A percentile compares a stretch with the other conserved stretches of the same genome.
Conservation (phyloP, 2,113 vertebrate species). For the Cheirogaleus medius region DNA sequence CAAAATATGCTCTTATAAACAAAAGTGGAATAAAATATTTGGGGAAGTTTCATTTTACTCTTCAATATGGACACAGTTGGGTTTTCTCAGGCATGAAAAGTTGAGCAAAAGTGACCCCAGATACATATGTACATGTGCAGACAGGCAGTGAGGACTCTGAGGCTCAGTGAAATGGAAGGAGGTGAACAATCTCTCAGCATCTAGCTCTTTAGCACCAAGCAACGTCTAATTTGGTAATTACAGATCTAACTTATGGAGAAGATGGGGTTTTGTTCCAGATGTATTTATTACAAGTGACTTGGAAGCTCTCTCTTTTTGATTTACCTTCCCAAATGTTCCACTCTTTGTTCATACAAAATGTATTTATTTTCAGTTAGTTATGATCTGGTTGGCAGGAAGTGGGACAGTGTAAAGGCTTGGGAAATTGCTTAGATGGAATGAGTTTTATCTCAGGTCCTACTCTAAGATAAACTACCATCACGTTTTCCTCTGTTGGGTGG, state of each 20-base stretch:
- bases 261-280: not conserved
- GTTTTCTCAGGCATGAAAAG: slow-evolving; percentile 7
- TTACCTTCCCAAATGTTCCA: not conserved
- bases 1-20: not conserved
- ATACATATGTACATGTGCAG: not conserved
- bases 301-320: not conserved
- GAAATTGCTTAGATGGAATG: slow-evolving; percentile 26
- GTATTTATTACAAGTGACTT: not conserved
- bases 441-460: not conserved
- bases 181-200: not conserved
- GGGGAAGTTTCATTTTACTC: not conserved
- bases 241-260: not conserved
- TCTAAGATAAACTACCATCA: not conserved
- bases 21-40: slow-evolving; percentile 18
- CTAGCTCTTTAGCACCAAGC: not conserved
- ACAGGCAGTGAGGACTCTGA: not conserved
- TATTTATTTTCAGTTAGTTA: not conserved
- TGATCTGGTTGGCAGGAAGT: not conserved
- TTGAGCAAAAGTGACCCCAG: not conserved
- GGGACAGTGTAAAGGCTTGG: not conserved
- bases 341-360: slow-evolving; percentile 42
- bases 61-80: not conserved
- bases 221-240: not conserved
- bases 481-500: slow-evolving; percentile 18
- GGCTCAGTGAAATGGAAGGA: not conserved